phyloP scores from a whole-genome alignment of 2,113 vertebrate species.

The Aplodontia rufa region DNA sequence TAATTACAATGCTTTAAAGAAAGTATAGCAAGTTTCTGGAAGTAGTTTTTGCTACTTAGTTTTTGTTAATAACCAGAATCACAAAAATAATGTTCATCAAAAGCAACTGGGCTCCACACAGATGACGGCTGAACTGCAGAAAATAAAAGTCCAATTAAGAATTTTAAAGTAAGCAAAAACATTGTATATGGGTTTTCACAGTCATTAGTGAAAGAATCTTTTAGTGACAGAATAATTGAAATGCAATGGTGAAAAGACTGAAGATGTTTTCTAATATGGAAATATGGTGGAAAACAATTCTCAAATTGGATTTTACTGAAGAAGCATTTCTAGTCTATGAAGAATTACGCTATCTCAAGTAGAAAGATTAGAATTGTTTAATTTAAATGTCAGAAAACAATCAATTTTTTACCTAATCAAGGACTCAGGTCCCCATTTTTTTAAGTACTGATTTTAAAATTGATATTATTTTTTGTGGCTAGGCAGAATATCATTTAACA shows the following conservation, averaged over 20 bases:
- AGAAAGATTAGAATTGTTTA: constrained; percentile 61
- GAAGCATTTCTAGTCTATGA: constrained; percentile 33
- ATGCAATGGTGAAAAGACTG: constrained; percentile 3
- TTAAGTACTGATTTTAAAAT: constrained; percentile 28
- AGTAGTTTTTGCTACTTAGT: constrained; percentile 25
- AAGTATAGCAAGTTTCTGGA: not conserved
- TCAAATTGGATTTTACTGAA: constrained; percentile 52
- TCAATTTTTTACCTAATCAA: constrained; percentile 62
- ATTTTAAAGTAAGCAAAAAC: constrained; percentile 27
- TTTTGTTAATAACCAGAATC: constrained; percentile 44
- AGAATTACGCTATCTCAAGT: constrained; percentile 14
- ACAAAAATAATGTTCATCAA: constrained; percentile 38
- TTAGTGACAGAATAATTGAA: not conserved
- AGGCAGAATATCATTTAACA: constrained; percentile 28
- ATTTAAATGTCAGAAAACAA: constrained; percentile 59
- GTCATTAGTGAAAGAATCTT: constrained; percentile 33
- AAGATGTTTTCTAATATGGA: constrained; percentile 13
- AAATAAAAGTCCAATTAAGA: not conserved
- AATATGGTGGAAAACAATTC: not conserved
- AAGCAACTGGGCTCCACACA: not conserved
- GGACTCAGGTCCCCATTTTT: constrained; percentile 36
- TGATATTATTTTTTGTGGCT: not conserved
- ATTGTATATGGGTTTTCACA: not conserved
- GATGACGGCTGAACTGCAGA: not conserved
- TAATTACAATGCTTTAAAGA: not conserved